Evolutionary conservation across 2,113 vertebrate genomes (phyloP).

Genomic region (Scytalopus superciliaris): DNA sequence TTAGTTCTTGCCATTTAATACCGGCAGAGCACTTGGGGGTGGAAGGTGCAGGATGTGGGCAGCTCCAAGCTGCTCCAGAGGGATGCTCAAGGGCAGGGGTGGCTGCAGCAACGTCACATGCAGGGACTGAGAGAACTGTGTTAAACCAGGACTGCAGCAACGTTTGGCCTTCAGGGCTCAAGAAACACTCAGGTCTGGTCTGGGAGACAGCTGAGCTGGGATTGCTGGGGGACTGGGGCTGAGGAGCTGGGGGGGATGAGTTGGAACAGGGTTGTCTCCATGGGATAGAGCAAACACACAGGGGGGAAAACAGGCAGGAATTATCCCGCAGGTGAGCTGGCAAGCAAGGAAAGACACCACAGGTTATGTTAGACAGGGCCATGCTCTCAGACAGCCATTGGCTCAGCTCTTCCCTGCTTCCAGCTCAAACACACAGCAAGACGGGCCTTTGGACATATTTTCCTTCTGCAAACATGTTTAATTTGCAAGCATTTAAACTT

Average conservation of each 20-base stretch:
- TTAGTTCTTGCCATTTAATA: neutral
- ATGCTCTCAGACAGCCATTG: fast-evolving
- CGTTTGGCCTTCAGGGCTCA: neutral
- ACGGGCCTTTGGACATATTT: neutral
- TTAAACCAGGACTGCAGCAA: neutral
- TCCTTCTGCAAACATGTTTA: neutral
- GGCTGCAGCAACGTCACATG: neutral
- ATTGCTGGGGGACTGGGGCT: neutral
- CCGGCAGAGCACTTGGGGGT: neutral
- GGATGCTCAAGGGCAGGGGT: neutral
- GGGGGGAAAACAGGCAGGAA: neutral
- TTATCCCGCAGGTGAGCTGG: neutral
- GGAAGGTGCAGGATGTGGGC: neutral
- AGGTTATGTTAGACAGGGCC: neutral
- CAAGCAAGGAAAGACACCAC: neutral
- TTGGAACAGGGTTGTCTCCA: neutral
- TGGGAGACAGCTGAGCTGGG: neutral
- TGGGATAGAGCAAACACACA: neutral
- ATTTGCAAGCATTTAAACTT: neutral
- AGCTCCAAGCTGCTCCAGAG: neutral
- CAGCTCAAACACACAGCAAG: neutral
- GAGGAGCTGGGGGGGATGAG: neutral
- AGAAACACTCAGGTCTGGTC: neutral
- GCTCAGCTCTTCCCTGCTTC: neutral
- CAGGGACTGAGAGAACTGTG: neutral